Evolutionary conservation across 2,888 invertebrate genomes (phyloP), one percentile per base, ranked within the genome.

Genomic region (Macrophya annulata): DNA sequence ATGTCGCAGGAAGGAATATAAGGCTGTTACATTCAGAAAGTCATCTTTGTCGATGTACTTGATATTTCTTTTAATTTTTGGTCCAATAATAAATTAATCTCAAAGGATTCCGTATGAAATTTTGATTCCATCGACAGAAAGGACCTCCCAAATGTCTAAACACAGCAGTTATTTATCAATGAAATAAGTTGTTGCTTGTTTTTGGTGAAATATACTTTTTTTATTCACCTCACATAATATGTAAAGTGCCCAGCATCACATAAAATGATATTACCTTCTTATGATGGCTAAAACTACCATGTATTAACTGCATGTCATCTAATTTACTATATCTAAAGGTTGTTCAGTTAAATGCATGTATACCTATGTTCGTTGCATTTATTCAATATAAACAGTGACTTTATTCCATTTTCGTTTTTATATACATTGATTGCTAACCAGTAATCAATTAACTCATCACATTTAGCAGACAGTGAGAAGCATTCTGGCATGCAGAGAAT

Each of bases 21-120:
- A 93, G 93, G 92, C 92, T 91, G 89, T 89, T 89, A 90, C 88
- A 93, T 92, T 93, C 91, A 93, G 93, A 91, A 93, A 93, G 93
- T 92, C 91, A 89, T 88, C 92, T 93, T 93, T 92, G 87, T 86
- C 86, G 89, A 88, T 88, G 88, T 86, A 86, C 84, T 86, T 76
- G 15, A 79, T 68, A 10, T 43, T 5, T 21, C 45, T 62, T 76
- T 51, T 21, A 25, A 37, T 59, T 65, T 25, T n/a, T 15, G 25
- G 17, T 9, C 59, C 55, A 40, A 15, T 72, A 51, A 55, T 37
- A 40, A n/a, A 76, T 84, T 79, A 31, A 76, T 45, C 9, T 31
- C 40, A 55, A 82, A 86, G 12, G 79, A 59, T 48, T 71, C 62
- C 51, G 15, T 72, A 40, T 51, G 48, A 77, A 84, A 72, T 45